phyloP scores from a whole-genome alignment of 1,140 invertebrate genomes.

The Cheumatopsyche charites region DNA sequence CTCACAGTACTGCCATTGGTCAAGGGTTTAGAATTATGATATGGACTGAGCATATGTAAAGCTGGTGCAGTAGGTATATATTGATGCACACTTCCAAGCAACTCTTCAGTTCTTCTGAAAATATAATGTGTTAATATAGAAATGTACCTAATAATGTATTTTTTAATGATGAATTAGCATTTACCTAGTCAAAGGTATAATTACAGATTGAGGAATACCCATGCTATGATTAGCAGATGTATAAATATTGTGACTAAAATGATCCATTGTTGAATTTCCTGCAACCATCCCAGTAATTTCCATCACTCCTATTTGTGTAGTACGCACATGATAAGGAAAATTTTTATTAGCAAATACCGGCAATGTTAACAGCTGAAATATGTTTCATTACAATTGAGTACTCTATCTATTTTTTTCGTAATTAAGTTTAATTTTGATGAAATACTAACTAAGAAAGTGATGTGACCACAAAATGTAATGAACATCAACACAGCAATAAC shows the following conservation, averaged over 20 bases:
- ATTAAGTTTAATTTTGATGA: constrained; percentile 12
- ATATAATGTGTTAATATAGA: no score
- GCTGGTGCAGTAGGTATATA: constrained; percentile 58
- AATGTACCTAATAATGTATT: no score
- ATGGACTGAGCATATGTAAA: constrained; percentile 38
- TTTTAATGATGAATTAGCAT: constrained; percentile 46
- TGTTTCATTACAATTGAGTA: neutral
- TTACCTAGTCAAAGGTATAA: constrained; percentile 64
- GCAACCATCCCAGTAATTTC: constrained; percentile 59
- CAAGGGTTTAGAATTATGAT: constrained; percentile 21
- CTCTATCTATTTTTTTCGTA: neutral
- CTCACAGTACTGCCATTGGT: constrained; percentile 38
- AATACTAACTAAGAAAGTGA: constrained; percentile 72
- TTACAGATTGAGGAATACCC: constrained; percentile 58
- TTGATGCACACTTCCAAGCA: constrained; percentile 60
- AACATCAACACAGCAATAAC: constrained; percentile 79
- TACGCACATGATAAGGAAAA: constrained; percentile 86
- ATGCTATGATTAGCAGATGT: constrained; percentile 55
- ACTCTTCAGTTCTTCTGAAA: constrained; percentile 59
- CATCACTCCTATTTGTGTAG: constrained; percentile 77
- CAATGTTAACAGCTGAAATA: constrained; percentile 72
- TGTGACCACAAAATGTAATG: constrained; percentile 78
- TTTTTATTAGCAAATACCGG: constrained; percentile 83
- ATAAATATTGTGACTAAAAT: constrained; percentile 69
- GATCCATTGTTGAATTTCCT: constrained; percentile 63